Conservation (phyloP, 2,113 vertebrate species). For the Cairina moschata region DNA sequence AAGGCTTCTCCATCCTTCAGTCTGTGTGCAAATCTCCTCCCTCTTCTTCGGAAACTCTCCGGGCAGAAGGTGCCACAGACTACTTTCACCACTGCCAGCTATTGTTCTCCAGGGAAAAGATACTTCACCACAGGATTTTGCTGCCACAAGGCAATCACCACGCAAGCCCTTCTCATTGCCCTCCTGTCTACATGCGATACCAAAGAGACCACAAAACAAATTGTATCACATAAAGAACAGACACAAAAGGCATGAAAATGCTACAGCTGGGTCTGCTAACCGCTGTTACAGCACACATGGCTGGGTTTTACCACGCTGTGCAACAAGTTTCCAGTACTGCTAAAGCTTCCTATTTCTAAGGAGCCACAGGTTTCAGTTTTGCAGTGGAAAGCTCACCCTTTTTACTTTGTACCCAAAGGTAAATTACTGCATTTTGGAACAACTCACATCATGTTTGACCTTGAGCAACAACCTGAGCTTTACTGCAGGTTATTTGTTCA, state of each 20-base stretch:
- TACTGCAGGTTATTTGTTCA: neutral
- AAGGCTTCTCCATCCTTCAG: neutral
- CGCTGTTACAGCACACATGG: neutral
- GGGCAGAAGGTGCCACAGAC: neutral
- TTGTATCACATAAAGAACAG: accelerated
- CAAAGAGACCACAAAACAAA: neutral
- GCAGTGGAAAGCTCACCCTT: neutral
- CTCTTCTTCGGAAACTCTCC: neutral
- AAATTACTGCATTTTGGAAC: neutral
- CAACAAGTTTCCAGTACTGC: neutral
- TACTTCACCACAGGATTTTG: neutral
- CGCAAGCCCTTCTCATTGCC: neutral
- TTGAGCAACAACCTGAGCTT: neutral
- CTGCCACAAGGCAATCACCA: neutral
- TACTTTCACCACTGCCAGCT: neutral
- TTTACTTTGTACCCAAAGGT: neutral
- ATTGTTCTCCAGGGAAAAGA: neutral
- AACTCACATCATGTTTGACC: neutral
- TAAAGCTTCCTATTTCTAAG: neutral
- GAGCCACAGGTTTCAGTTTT: neutral
- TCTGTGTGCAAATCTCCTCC: neutral
- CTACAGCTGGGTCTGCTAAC: neutral
- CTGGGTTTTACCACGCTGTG: neutral
- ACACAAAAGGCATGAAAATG: neutral
- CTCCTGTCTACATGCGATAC: neutral